phyloP scores from a whole-genome alignment of 2,888 invertebrate genomes.

The Monoplex corrugatus region DNA sequence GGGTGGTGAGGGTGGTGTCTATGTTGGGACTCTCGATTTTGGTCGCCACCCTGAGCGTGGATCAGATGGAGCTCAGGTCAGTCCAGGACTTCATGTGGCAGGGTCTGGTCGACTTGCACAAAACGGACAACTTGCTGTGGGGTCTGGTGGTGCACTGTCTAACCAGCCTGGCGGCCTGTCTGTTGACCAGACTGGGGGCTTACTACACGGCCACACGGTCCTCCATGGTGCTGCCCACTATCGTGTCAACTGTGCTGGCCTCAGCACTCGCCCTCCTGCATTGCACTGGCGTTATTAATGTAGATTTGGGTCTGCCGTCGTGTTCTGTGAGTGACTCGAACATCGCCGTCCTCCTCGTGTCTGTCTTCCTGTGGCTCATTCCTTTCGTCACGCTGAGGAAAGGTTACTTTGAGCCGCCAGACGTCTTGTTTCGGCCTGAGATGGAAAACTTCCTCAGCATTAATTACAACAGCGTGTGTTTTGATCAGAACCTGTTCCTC shows the following conservation, averaged over 20 bases:
- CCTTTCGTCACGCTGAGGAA: constrained; percentile 57
- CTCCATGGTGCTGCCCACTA: constrained; percentile 60
- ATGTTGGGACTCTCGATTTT: constrained; percentile 53
- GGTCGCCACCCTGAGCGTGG: constrained; percentile 53
- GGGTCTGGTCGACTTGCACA: constrained; percentile 55
- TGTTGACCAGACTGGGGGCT: constrained; percentile 55
- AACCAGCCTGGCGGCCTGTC: constrained; percentile 55
- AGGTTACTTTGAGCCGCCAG: constrained; percentile 51
- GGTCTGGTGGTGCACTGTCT: constrained; percentile 54
- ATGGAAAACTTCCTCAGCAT: constrained; percentile 61
- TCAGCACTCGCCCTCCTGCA: constrained; percentile 54
- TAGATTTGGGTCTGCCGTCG: constrained; percentile 52
- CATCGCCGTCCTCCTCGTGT: constrained; percentile 29
- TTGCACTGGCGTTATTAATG: constrained; percentile 47
- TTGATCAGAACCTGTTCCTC: constrained; percentile 64
- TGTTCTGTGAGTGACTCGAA: constrained; percentile 35
- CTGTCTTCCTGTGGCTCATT: constrained; percentile 56
- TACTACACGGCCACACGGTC: constrained; percentile 58
- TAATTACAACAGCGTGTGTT: constrained; percentile 60
- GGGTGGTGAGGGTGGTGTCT: constrained; percentile 55
- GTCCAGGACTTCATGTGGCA: constrained; percentile 54
- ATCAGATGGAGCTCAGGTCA: constrained; percentile 40
- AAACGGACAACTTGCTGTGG: constrained; percentile 50
- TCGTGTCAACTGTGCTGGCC: constrained; percentile 62
- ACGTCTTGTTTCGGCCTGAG: constrained; percentile 59